Conservation (phyloP, 2,888 invertebrate genomes). For the Andrena camellia region DNA sequence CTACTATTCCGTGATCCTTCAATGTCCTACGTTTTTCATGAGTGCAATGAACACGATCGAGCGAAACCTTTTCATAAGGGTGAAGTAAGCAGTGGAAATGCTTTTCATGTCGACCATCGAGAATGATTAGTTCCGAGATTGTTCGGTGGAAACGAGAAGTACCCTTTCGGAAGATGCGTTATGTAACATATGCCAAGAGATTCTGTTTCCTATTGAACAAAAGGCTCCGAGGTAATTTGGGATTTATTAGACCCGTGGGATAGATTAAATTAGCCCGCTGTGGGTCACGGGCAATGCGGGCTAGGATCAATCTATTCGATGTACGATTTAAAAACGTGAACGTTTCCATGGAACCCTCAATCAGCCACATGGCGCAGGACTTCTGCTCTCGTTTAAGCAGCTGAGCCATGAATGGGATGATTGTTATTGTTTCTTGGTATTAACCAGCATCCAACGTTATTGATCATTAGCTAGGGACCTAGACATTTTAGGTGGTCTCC, state of each 20-base stretch:
- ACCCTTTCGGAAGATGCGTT: background rate
- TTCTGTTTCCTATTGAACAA: constrained; percentile 7
- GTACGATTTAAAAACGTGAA: constrained; percentile 53
- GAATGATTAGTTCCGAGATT: background rate
- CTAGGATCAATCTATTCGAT: constrained; percentile 32
- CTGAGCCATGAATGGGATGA: constrained; percentile 35
- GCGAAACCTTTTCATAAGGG: background rate
- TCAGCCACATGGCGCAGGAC: constrained; percentile 19
- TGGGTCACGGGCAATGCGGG: constrained; percentile 48
- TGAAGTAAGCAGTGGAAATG: background rate
- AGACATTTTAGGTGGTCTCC: background rate
- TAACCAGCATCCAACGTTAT: background rate
- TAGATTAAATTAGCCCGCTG: constrained; percentile 14
- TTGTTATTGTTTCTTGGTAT: constrained; percentile 11
- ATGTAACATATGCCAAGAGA: background rate
- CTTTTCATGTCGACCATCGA: background rate
- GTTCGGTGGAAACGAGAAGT: background rate
- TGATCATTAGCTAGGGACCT: background rate
- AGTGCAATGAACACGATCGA: background rate
- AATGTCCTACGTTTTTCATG: background rate
- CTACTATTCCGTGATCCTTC: too few relatives aligned
- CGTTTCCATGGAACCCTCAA: constrained; percentile 34
- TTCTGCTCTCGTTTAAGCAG: constrained; percentile 29
- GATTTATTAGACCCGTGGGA: constrained; percentile 43
- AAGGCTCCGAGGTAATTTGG: constrained; percentile 35